phyloP scores from a whole-genome alignment of 2,888 invertebrate genomes.

The Leptopilina syphax region DNA sequence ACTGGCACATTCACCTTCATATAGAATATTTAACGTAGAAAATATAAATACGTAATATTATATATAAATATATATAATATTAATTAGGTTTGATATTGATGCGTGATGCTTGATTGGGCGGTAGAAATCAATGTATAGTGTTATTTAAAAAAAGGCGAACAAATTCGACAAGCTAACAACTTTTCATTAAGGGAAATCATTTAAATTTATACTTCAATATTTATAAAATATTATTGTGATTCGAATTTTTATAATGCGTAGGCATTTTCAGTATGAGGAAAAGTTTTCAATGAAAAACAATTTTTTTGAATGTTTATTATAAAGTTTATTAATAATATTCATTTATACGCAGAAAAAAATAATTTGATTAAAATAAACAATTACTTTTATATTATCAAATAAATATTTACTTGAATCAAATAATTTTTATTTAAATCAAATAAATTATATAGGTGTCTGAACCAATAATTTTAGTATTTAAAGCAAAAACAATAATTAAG shows the following conservation, averaged over 20 bases:
- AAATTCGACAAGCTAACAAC: conserved; percentile 9
- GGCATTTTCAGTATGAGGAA: too few relatives aligned
- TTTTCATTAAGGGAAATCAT: not conserved
- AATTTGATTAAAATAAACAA: too few relatives aligned
- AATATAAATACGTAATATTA: conserved; percentile 29
- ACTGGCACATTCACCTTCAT: not conserved
- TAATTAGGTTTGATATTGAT: conserved; percentile 38
- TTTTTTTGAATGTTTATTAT: too few relatives aligned
- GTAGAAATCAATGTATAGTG: conserved; percentile 37
- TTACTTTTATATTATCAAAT: too few relatives aligned
- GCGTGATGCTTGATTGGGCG: conserved; percentile 31
- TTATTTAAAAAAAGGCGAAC: conserved; percentile 8
- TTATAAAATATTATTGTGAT: not conserved
- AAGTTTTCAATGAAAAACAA: too few relatives aligned
- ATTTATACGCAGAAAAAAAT: too few relatives aligned
- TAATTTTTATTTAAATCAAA: too few relatives aligned
- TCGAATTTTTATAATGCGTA: not conserved
- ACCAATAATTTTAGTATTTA: too few relatives aligned
- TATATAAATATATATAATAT: conserved; percentile 26
- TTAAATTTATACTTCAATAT: not conserved
- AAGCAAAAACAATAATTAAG: too few relatives aligned
- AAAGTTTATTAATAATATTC: too few relatives aligned
- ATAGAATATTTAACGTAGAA: conserved; percentile 35
- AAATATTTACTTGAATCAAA: too few relatives aligned
- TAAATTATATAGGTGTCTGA: too few relatives aligned